Conservation (phyloP, 2,113 vertebrate genomes). For the Ammodytes dubius region DNA sequence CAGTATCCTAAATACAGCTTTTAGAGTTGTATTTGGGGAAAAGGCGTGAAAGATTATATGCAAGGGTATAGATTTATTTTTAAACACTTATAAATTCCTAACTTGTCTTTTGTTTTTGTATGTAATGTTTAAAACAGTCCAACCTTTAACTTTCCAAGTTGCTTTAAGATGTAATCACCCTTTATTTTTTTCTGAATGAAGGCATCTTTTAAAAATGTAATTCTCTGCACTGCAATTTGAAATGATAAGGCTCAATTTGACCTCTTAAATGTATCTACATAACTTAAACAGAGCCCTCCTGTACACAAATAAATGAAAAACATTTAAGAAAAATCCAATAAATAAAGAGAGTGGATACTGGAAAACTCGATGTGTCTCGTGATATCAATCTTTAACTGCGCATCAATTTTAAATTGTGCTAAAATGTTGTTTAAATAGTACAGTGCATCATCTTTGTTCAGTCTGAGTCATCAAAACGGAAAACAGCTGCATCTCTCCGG, state of each 20-base stretch:
- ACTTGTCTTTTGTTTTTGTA: constrained; percentile 12
- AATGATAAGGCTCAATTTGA: neutral
- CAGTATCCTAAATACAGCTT: neutral
- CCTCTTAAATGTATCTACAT: no score
- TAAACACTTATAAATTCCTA: neutral
- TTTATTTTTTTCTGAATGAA: constrained; percentile 22
- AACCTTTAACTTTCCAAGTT: constrained; percentile 8
- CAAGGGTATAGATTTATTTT: constrained; percentile 11
- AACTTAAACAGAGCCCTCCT: neutral
- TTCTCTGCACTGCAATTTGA: constrained; percentile 19
- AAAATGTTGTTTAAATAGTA: neutral
- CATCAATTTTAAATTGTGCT: neutral
- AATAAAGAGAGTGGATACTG: neutral
- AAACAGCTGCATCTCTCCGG: neutral
- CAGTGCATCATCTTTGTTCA: neutral
- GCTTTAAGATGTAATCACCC: neutral
- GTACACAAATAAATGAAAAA: neutral
- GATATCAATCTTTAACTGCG: neutral
- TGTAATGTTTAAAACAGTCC: constrained; percentile 5
- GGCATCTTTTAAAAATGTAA: constrained; percentile 25
- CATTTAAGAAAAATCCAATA: neutral
- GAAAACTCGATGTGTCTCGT: neutral
- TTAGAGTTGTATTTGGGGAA: neutral
- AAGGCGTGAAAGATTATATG: neutral
- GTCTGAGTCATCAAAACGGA: neutral